Percentiles rank a stretch among this genome's conserved stretches.
phyloP scores from a whole-genome alignment of 2,888 invertebrate species.

The Germaria angustata region DNA sequence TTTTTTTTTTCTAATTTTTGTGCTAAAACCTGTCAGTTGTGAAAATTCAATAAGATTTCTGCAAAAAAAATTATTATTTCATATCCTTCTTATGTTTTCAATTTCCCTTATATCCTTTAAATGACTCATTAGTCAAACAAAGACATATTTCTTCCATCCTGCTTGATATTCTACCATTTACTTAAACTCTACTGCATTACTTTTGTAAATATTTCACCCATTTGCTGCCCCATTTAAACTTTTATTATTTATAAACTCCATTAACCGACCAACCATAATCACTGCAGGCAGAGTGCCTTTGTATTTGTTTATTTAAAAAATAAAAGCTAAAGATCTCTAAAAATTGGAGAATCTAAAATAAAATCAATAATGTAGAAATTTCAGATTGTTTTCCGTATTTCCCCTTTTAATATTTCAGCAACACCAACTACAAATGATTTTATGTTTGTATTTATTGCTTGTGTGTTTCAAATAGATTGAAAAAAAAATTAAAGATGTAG shows the following conservation, averaged over 20 bases:
- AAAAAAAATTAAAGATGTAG: not conserved
- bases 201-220: not conserved
- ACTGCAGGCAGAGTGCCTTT: not conserved
- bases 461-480: not conserved
- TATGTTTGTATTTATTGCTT: not conserved
- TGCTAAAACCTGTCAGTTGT: too few relatives aligned
- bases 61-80: too few relatives aligned
- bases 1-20: too few relatives aligned
- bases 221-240: conserved; percentile 1
- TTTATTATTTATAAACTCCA: conserved; percentile 7
- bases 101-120: not conserved
- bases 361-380: conserved; percentile 55
- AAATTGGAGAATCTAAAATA: conserved; percentile 14
- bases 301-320: not conserved
- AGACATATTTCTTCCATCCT: not conserved
- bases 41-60: too few relatives aligned
- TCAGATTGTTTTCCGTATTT: conserved; percentile 46
- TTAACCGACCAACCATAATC: conserved; percentile 9
- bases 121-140: conserved; percentile 2
- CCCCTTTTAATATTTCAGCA: conserved; percentile 48
- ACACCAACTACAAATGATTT: conserved; percentile 14
- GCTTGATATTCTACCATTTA: not conserved
- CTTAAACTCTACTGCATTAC: not conserved
- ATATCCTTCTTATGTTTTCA: too few relatives aligned
- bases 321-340: not conserved